phyloP scores from a whole-genome alignment of 2,797 vertebrate species.

The Zenarchopterus dispar region DNA sequence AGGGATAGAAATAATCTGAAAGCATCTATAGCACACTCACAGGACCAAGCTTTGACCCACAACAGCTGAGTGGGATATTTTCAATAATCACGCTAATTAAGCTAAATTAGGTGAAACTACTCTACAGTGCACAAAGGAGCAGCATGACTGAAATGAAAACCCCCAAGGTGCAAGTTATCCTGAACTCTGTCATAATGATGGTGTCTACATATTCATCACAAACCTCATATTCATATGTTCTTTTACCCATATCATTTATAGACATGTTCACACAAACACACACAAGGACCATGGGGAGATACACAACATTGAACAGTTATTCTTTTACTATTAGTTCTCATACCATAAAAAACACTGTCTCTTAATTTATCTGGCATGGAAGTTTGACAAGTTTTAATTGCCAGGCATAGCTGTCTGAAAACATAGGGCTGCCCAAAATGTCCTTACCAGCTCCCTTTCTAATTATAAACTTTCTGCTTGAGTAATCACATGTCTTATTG shows the following conservation, averaged over 20 bases:
- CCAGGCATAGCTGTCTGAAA: constrained; percentile 71
- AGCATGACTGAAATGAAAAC: constrained; percentile 39
- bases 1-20: constrained; percentile 21
- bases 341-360: constrained; percentile 57
- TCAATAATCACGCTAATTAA: constrained; percentile 50
- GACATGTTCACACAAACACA: constrained; percentile 1
- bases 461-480: constrained; percentile 88
- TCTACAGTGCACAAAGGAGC: constrained; percentile 17
- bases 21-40: constrained; percentile 29
- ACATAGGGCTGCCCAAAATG: constrained; percentile 75
- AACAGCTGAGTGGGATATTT: constrained; percentile 53
- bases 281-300: constrained; percentile 27
- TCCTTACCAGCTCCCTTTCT: constrained; percentile 82
- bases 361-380: constrained; percentile 77
- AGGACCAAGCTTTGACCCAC: constrained; percentile 48
- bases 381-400: constrained; percentile 85
- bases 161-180: constrained; percentile 20
- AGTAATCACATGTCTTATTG: constrained; percentile 85
- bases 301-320: constrained; percentile 50
- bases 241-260: constrained; percentile 17
- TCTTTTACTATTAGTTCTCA: constrained; percentile 64
- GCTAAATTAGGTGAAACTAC: constrained; percentile 46
- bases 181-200: constrained; percentile 16
- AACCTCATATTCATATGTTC: constrained; percentile 19
- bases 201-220: constrained; percentile 23